These are phyloP conservation scores for Argentina silus DNA, from an alignment of 2,797 vertebrate genomes.

Conservation along the genomic window DNA sequence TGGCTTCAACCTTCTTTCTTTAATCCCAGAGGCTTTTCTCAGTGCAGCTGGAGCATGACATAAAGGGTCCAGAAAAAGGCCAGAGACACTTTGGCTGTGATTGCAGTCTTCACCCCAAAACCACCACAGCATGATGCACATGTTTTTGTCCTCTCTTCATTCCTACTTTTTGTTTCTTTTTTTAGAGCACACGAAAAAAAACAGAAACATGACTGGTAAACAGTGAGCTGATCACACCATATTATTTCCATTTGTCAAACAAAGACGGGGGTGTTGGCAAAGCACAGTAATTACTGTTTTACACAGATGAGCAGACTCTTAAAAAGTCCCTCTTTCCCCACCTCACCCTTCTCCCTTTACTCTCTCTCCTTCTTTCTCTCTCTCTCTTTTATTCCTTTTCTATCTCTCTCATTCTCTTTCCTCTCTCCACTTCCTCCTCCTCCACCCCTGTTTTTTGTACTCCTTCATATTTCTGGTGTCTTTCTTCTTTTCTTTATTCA, in stretches of 20 bases:
- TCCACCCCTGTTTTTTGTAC: background rate
- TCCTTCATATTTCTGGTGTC: background rate
- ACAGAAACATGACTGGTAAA: constrained; percentile 68
- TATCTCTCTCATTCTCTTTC: background rate
- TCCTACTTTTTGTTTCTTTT: constrained; percentile 67
- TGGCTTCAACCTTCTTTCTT: constrained; percentile 63
- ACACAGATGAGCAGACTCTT: constrained; percentile 28
- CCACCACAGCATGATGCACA: constrained; percentile 60
- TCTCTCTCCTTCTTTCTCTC: constrained; percentile 39
- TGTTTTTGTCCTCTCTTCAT: constrained; percentile 67
- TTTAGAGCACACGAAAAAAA: constrained; percentile 57
- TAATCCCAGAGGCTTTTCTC: constrained; percentile 62
- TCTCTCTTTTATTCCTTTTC: constrained; percentile 9
- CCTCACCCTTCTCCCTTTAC: constrained; percentile 32
- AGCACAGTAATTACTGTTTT: constrained; percentile 68
- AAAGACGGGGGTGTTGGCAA: constrained; percentile 43
- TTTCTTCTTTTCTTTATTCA: constrained; percentile 33
- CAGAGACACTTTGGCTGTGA: constrained; percentile 46
- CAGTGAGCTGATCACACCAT: constrained; percentile 50
- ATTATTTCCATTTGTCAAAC: constrained; percentile 63
- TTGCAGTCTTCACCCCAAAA: constrained; percentile 54
- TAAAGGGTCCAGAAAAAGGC: constrained; percentile 69
- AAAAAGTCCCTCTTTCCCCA: constrained; percentile 25
- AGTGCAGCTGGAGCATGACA: constrained; percentile 66
- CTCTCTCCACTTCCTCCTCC: background rate